These are phyloP conservation scores for Vannuccia rotundouncinata DNA, from an alignment of 2,888 invertebrate species.

Conservation along the genomic window DNA sequence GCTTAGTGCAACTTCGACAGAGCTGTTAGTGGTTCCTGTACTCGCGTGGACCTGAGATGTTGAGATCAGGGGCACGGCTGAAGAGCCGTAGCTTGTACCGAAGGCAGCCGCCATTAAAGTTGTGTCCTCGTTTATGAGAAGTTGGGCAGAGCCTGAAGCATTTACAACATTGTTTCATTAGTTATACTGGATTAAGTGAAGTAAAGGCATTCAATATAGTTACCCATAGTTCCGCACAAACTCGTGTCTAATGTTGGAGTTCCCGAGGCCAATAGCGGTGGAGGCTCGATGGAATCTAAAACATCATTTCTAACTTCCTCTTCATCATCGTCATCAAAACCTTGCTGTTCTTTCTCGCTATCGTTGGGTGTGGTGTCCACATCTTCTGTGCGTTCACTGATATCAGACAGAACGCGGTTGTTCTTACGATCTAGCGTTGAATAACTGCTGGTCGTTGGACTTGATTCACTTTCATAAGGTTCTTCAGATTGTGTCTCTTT, in stretches of 20 bases:
- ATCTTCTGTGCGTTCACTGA: slow-evolving; percentile 38
- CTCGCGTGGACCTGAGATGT: background rate
- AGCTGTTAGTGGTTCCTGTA: background rate
- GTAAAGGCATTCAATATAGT: too few relatives aligned
- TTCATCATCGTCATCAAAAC: background rate
- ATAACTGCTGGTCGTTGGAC: slow-evolving; percentile 25
- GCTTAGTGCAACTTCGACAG: background rate
- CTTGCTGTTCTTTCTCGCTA: background rate
- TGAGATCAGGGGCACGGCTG: background rate
- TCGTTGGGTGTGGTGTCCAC: slow-evolving; percentile 18
- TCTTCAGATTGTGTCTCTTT: slow-evolving; percentile 34
- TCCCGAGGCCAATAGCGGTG: background rate
- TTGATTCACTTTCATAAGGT: slow-evolving; percentile 25
- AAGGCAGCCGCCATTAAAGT: background rate
- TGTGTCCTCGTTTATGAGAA: background rate
- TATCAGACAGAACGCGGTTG: slow-evolving; percentile 37
- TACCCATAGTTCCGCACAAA: background rate
- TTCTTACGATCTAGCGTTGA: slow-evolving; percentile 35
- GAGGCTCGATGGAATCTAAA: background rate
- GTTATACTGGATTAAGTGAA: too few relatives aligned
- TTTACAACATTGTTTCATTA: too few relatives aligned
- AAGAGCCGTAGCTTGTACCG: background rate
- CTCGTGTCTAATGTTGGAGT: background rate
- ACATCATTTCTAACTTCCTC: background rate
- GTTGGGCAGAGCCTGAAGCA: too few relatives aligned